Conservation (phyloP, 2,888 invertebrate genomes). For the Coremacera marginata region DNA sequence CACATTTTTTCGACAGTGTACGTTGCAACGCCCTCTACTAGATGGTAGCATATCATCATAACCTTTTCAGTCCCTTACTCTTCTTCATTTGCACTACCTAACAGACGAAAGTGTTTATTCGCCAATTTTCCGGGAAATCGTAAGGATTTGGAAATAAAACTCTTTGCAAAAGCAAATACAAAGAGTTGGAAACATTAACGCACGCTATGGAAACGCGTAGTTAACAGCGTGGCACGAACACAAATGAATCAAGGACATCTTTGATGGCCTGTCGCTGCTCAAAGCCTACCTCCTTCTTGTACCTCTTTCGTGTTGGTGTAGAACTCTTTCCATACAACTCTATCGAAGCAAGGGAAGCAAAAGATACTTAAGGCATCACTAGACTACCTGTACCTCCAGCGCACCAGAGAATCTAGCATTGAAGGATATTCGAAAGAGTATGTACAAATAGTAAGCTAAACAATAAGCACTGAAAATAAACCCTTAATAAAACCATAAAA, state of each 20-base stretch:
- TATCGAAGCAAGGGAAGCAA: conserved; percentile 44
- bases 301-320: conserved; percentile 56
- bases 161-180: conserved; percentile 56
- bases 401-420: background rate
- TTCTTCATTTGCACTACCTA: background rate
- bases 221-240: conserved; percentile 17
- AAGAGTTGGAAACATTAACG: conserved; percentile 23
- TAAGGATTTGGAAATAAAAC: conserved; percentile 53
- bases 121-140: conserved; percentile 35
- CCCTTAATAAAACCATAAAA: conserved; percentile 68
- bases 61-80: background rate
- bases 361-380: conserved; percentile 40
- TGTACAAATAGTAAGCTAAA: conserved; percentile 1
- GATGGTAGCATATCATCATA: background rate
- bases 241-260: conserved; percentile 55
- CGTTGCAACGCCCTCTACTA: conserved; percentile 8
- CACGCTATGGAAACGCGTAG: background rate
- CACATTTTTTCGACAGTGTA: conserved; percentile 19
- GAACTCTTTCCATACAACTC: conserved; percentile 54
- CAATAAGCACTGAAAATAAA: conserved; percentile 53
- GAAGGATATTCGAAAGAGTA: conserved; percentile 19
- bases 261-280: conserved; percentile 19
- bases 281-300: conserved; percentile 42
- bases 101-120: conserved; percentile 17
- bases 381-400: conserved; percentile 6